Base-by-base conservation (phyloP, 2,888 invertebrate species). In the Cosmia trapezina region DNA sequence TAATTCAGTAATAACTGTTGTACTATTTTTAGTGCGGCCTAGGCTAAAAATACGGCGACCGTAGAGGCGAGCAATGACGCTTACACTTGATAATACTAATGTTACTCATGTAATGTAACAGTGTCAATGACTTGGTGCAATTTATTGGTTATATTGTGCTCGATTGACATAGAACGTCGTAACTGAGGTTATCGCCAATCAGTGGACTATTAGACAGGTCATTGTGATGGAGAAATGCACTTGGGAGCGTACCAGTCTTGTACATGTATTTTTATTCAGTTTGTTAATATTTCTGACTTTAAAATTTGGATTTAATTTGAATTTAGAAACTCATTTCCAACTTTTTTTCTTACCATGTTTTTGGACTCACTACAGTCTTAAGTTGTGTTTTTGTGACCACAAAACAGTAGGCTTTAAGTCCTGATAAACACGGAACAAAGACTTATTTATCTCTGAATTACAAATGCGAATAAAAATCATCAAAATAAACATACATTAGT, bases 1-100 rank as follows among this genome's bases (percentile, higher is more conserved):
- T 96, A 96, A 96, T 96, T 95, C 95, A 94, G 95, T 96, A 94
- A 96, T 96, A 96, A 96, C 95, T 89, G 93, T 90, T 91, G 91
- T 91, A 94, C 96, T 96, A 96, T 96, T 95, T 96, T 95, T 96
- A 96, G 96, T 94, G 84, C 92, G 93, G 93, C 94, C 95, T 95
- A 95, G 94, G 92, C 96, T 96, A 96, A 96, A 96, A 95, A 96
- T 96, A 96, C 91, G 68, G 87, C 92, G 89, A 87, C 88, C 92
- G 89, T 88, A 89, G 89, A 86, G 66, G 80, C 89, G 93, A 90
- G 82, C 91, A 92, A 91, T 95, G 96, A 94, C 95, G 95, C 91
- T 93, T 88, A 90, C 87, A 90, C 92, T 93, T 94, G 96, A 96
- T 95, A 96, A 94, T 94, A 92, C 91, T 93, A 93, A 93, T 93